Percentiles rank a stretch among this genome's conserved stretches.
Conservation (phyloP, 2,888 invertebrate genomes). For the Dasysyrphus tricinctus region DNA sequence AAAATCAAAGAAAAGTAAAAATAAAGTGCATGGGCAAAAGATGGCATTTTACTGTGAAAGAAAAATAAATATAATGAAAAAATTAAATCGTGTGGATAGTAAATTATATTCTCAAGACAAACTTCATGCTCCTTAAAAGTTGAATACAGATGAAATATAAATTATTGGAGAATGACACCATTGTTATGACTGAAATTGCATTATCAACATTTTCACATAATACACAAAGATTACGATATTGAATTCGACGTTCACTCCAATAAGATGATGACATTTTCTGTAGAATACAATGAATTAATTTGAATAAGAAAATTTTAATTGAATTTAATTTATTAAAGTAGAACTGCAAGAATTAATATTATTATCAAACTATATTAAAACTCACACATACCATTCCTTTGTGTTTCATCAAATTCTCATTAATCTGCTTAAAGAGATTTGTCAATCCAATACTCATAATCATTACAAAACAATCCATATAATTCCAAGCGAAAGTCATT, state of each 20-base stretch:
- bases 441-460: constrained; percentile 88
- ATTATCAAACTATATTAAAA: no score
- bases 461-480: constrained; percentile 89
- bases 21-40: constrained; percentile 84
- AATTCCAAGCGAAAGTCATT: constrained; percentile 89
- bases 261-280: constrained; percentile 81
- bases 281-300: not conserved
- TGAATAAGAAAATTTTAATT: not conserved
- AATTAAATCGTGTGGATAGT: not conserved
- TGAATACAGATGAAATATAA: constrained; percentile 86
- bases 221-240: constrained; percentile 84
- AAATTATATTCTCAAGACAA: constrained; percentile 35
- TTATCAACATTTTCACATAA: constrained; percentile 84
- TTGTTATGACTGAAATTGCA: constrained; percentile 84
- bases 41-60: constrained; percentile 80
- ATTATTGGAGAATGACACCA: constrained; percentile 85
- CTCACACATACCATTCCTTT: constrained; percentile 84
- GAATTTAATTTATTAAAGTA: not conserved
- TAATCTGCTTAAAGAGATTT: constrained; percentile 87
- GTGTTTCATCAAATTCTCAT: constrained; percentile 84
- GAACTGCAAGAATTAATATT: no score
- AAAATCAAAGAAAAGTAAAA: constrained; percentile 86
- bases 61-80: not conserved
- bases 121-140: constrained; percentile 85
- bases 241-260: constrained; percentile 85